phyloP scores from a whole-genome alignment of 2,113 vertebrate genomes.

The Cephalopterus ornatus region DNA sequence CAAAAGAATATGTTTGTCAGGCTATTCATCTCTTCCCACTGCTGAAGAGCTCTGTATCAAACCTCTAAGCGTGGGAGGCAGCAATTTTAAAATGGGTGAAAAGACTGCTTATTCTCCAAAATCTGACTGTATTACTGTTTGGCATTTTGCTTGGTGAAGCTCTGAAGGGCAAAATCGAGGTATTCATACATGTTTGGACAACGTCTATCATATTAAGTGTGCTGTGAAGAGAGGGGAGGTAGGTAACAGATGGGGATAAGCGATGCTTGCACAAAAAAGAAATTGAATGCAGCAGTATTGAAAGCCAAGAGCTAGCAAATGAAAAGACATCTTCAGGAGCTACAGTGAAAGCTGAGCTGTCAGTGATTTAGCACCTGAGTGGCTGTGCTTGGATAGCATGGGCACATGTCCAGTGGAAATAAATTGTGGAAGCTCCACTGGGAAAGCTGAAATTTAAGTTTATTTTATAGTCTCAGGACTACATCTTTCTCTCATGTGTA shows the following conservation, averaged over 20 bases:
- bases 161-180: not conserved
- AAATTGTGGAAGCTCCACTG: not conserved
- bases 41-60: not conserved
- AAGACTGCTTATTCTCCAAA: not conserved
- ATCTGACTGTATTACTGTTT: not conserved
- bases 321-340: not conserved
- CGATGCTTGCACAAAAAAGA: not conserved
- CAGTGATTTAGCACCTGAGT: not conserved
- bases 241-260: constrained; percentile 13
- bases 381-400: not conserved
- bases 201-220: not conserved
- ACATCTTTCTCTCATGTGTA: not conserved
- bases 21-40: not conserved
- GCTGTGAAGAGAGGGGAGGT: not conserved
- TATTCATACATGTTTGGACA: not conserved
- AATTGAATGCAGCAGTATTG: not conserved
- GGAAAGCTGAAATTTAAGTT: not conserved
- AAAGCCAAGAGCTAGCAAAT: not conserved
- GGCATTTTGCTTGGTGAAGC: not conserved
- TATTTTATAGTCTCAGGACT: not conserved
- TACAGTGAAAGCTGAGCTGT: not conserved
- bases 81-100: not conserved
- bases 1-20: not conserved
- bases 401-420: not conserved
- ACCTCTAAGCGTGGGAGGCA: not conserved